Percentiles rank a stretch among this genome's conserved stretches.
Evolutionary conservation across 2,113 vertebrate genomes (phyloP).

Genomic region (Phrynocephalus versicolor): DNA sequence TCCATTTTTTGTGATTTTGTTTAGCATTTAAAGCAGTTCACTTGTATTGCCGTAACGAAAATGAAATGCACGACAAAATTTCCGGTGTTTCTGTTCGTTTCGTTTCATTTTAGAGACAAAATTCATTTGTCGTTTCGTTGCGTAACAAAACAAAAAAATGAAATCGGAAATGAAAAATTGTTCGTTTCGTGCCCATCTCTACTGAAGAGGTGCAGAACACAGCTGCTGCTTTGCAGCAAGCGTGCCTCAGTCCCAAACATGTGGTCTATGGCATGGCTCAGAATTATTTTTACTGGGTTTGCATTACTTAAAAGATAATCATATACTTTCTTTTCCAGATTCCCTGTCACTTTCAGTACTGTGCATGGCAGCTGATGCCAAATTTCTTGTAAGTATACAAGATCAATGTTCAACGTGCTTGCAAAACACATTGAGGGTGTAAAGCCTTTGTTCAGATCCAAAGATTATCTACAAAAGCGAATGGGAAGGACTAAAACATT

Average conservation of each 20-base stretch:
- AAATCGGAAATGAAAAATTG: no score
- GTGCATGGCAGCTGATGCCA: slow-evolving; percentile 84
- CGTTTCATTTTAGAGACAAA: no score
- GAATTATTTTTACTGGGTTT: no score
- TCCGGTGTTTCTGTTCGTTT: no score
- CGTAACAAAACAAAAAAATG: no score
- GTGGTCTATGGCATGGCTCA: background rate
- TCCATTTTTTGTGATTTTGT: no score
- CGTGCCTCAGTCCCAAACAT: background rate
- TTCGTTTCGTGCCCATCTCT: no score
- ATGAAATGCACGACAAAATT: no score
- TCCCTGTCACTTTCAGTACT: slow-evolving; percentile 69
- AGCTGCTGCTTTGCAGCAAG: background rate
- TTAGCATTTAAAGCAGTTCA: no score
- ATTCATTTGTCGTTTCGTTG: no score
- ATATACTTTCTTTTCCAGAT: slow-evolving; percentile 65
- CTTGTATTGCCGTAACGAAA: no score
- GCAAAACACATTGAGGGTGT: background rate
- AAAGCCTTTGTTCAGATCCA: background rate
- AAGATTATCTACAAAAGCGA: background rate
- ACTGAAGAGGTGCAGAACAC: background rate
- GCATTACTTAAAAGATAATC: background rate
- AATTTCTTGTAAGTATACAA: slow-evolving; percentile 79
- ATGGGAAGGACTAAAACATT: background rate
- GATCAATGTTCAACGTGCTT: slow-evolving; percentile 48